Evolutionary conservation across 2,113 vertebrate species (phyloP).

Genomic region (Gorilla gorilla): DNA sequence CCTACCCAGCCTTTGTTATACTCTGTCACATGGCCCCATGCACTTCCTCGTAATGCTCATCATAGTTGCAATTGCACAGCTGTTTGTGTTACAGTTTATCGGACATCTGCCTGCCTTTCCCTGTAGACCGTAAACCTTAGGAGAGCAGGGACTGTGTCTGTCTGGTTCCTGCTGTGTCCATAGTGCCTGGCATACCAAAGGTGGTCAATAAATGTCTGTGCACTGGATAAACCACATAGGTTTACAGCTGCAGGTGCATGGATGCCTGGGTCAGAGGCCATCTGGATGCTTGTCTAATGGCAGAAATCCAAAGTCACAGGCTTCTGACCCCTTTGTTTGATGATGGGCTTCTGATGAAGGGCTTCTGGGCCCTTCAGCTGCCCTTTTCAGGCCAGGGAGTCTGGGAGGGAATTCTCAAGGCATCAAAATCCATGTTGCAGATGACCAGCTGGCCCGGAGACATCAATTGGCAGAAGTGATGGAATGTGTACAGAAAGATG

Average conservation of each 20-base stretch:
- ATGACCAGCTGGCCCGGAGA: conserved; percentile 51
- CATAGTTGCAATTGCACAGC: neutral
- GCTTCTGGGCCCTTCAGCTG: neutral
- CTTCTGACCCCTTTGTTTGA: neutral
- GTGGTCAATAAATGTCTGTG: neutral
- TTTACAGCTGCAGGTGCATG: neutral
- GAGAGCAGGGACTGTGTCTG: neutral
- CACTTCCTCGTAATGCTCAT: neutral
- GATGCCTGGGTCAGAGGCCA: neutral
- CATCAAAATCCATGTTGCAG: neutral
- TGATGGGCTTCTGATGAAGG: neutral
- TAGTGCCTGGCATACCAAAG: too few relatives aligned
- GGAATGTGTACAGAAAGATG: conserved; percentile 41
- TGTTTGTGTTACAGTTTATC: neutral
- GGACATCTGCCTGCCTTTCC: neutral
- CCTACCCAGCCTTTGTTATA: neutral
- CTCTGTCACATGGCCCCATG: rapidly evolving
- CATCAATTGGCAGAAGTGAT: conserved; percentile 37
- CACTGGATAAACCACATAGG: neutral
- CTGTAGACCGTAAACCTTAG: neutral
- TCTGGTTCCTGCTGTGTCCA: neutral
- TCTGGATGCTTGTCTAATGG: neutral
- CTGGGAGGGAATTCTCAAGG: conserved; percentile 49
- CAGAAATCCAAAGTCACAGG: neutral
- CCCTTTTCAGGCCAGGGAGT: conserved; percentile 13